Evolutionary conservation across 2,113 vertebrate genomes (phyloP).

Genomic region (Reinhardtius hippoglossoides): DNA sequence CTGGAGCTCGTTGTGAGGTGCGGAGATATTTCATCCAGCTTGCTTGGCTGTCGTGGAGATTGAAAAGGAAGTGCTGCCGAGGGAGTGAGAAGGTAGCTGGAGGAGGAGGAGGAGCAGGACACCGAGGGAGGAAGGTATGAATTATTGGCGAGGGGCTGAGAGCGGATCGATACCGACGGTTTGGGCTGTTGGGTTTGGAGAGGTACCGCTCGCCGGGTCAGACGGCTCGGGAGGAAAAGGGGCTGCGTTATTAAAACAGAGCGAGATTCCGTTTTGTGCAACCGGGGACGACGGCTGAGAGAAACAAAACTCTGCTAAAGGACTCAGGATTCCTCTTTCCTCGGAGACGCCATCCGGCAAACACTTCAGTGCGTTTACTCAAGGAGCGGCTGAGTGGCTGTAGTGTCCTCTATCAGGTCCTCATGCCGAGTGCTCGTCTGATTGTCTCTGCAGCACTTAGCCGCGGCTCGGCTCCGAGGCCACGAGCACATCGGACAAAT

Average conservation of each 20-base stretch:
- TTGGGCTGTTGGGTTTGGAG: slow-evolving; percentile 6
- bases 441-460: slow-evolving; percentile 9
- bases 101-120: no score
- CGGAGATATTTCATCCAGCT: not conserved
- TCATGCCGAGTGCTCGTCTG: not conserved
- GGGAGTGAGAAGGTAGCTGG: slow-evolving; percentile 18
- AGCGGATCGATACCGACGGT: slow-evolving; percentile 32
- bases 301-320: no score
- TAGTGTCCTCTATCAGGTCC: slow-evolving; percentile 24
- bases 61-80: not conserved
- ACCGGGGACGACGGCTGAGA: not conserved
- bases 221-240: not conserved
- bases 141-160: slow-evolving; percentile 7
- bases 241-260: not conserved
- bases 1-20: not conserved
- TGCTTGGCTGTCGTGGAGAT: not conserved
- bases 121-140: not conserved
- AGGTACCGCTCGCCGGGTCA: not conserved
- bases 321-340: not conserved
- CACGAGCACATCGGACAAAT: not conserved
- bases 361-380: slow-evolving; percentile 21
- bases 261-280: not conserved
- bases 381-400: slow-evolving; percentile 21
- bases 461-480: slow-evolving; percentile 11
- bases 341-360: not conserved